Base-by-base conservation (phyloP, 2,888 invertebrate genomes). In the Lampropteryx suffumata region DNA sequence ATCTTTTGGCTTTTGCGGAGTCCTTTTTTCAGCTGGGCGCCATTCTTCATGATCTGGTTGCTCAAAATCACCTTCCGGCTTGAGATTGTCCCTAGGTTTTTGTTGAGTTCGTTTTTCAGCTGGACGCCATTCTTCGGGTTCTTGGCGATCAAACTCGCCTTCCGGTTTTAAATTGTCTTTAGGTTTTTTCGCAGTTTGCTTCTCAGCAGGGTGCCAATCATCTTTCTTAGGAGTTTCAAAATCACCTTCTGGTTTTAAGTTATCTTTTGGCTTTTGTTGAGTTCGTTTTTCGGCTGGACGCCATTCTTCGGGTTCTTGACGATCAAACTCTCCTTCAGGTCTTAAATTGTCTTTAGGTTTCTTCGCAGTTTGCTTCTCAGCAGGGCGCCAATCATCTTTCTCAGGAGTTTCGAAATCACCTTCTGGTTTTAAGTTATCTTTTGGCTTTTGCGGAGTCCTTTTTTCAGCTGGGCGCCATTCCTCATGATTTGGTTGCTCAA, bases 401-500 rank as follows among this genome's bases (percentile, higher is more conserved):
- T 78, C 73, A 0, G 67, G 79, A 3, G 57, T 32, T 48, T 79
- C 75, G 64, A 94, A 92, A 7, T 92, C 91, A 0, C 93, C 92
- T 71, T 94, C 93, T 0, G 92, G 90, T 36, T 77, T 80, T 0
- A 93, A 67, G 61, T 93, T 93, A 51, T 73, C 42, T 57, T 85
- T 59, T 0, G 90, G 91, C 54, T 66, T 78, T 13, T 41, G 67
- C 46, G 46, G 57, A 0, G 41, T 41, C 0, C 52, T 64, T 0
- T 70, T 55, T 47, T 78, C 81, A n/a, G 75, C 75, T 2, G 74
- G 77, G 5, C 70, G 65, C 68, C 75, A 72, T 41, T 71, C 45
- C 1, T 70, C 76, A 2, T 74, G 21, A 72, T 59, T 70, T 73
- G n/a, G 80, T 85, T 9, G 73, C 73, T 69, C 69, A 29, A 74